Evolutionary conservation across 2,113 vertebrate species (phyloP), one percentile per base, ranked within the genome.

Genomic region (Condylura cristata): DNA sequence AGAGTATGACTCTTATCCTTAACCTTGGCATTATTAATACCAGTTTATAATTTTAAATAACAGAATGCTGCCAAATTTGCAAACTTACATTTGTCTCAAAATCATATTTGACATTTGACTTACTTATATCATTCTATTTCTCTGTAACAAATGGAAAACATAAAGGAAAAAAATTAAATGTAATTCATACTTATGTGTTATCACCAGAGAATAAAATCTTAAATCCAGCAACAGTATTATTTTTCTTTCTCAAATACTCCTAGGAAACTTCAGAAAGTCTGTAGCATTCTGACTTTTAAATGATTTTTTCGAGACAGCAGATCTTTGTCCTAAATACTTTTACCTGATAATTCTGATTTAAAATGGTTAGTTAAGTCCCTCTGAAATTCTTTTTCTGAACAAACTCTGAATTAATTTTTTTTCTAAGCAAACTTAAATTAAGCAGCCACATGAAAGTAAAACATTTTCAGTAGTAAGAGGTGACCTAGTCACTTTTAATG

Each of bases 91-190:
- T n/a, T 63, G 24, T 9, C 30, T 91, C 80, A 86, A 18, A 91
- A 48, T 22, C 28, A 68, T 6, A 39, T 66, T 81, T 87, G 74
- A 2, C 71, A 51, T 85, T 39, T 86, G 30, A 44, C n/a, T 74
- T 41, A 87, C 53, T 88, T 86, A 95, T 88, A 24, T 80, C 86
- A 12, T 96, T 86, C 8, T 93, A 30, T 53, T 81, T 75, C 89
- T 65, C 61, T 94, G 14, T 51, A 72, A 94, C 2, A 60, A 88
- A 58, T 41, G 24, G 5, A 86, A 82, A 89, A 82, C 4, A 13
- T 18, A 60, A 46, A 60, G 95, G 75, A 32, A 61, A 65, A 87
- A 78, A n/a, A 8, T 37, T n/a, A 86, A 83, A 68, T 74, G 28
- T 37, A 48, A 92, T 75, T 46, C 30, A 95, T 79, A 93, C 80